phyloP scores from a whole-genome alignment of 2,888 invertebrate species.

The Conomelus anceps region DNA sequence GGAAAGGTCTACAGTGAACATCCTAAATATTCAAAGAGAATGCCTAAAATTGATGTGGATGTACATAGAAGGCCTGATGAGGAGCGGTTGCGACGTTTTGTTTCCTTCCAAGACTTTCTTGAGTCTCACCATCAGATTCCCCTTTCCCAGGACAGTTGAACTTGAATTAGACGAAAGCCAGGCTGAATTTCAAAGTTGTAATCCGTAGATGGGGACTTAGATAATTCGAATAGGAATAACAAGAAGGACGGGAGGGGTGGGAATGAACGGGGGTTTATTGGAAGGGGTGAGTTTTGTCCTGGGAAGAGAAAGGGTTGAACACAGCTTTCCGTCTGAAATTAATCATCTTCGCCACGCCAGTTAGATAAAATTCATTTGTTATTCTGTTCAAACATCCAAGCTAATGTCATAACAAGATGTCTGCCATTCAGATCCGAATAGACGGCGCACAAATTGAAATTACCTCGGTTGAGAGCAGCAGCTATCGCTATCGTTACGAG shows the following conservation, averaged over 20 bases:
- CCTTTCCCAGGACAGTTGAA: background rate
- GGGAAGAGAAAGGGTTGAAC: background rate
- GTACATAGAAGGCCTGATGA: background rate
- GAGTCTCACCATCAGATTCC: background rate
- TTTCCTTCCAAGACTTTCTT: background rate
- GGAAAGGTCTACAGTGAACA: background rate
- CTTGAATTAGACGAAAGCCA: background rate
- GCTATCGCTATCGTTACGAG: background rate
- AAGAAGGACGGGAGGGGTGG: background rate
- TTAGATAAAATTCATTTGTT: background rate
- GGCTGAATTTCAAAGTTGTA: background rate
- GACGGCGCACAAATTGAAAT: background rate
- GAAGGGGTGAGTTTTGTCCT: background rate
- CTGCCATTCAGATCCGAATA: background rate
- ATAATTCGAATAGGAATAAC: background rate
- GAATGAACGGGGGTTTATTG: background rate
- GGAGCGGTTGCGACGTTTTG: background rate
- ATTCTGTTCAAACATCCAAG: background rate
- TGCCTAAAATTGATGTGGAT: background rate
- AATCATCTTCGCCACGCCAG: background rate
- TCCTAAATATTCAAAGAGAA: background rate
- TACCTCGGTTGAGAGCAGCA: background rate
- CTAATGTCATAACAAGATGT: background rate
- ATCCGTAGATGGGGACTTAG: background rate
- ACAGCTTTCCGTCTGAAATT: background rate